Evolutionary conservation across 2,797 vertebrate genomes (phyloP).

Genomic region (Limosa lapponica): DNA sequence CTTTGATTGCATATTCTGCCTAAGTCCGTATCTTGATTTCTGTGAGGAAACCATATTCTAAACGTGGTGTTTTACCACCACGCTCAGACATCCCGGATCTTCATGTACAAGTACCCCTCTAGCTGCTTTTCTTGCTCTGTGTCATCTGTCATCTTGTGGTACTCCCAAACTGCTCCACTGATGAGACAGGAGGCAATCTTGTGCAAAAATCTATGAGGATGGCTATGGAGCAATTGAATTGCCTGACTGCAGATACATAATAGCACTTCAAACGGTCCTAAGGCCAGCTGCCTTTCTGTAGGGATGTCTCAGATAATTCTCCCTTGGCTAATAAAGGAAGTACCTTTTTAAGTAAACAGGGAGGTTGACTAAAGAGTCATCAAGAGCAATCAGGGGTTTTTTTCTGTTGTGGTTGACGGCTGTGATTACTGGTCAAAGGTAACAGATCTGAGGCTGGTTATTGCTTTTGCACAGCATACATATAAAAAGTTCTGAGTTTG

Average conservation of each 20-base stretch:
- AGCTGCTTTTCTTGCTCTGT: neutral
- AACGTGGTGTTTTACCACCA: neutral
- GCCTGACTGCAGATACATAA: neutral
- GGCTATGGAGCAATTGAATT: neutral
- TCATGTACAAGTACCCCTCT: neutral
- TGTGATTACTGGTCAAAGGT: neutral
- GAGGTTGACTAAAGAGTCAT: neutral
- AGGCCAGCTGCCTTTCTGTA: neutral
- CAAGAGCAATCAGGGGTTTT: rapidly evolving
- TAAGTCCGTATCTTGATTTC: neutral
- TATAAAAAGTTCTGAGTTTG: neutral
- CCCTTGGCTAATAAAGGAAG: neutral
- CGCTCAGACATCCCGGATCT: neutral
- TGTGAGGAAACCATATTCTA: neutral
- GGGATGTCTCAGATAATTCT: neutral
- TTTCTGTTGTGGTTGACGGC: neutral
- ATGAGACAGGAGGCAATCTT: neutral
- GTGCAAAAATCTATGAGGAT: neutral
- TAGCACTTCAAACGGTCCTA: neutral
- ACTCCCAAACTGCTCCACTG: neutral
- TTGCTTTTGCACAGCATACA: neutral
- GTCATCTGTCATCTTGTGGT: neutral
- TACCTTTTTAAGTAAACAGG: neutral
- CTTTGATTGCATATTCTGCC: neutral
- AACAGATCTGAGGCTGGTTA: neutral